phyloP scores from a whole-genome alignment of 1,140 invertebrate genomes.

The Caerostris extrusa region DNA sequence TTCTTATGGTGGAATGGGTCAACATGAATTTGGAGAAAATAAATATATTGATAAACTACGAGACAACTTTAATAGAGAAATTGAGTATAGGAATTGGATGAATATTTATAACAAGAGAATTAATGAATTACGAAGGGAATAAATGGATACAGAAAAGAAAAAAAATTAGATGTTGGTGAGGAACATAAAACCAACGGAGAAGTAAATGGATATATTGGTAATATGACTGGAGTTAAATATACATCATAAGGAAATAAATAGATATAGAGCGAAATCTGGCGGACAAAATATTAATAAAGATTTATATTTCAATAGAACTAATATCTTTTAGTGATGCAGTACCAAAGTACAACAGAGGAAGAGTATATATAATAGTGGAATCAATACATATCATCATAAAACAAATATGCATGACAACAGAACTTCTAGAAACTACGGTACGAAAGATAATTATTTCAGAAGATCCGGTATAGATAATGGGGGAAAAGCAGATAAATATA shows the following conservation, averaged over 20 bases:
- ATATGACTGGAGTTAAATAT: not conserved
- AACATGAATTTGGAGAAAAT: too few species aligned
- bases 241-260: not conserved
- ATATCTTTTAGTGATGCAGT: too few species aligned
- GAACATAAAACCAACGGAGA: not conserved
- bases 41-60: too few species aligned
- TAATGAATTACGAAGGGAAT: too few species aligned
- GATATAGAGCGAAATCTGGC: not conserved
- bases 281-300: too few species aligned
- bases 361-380: conserved; percentile 3
- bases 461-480: not conserved
- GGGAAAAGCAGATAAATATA: not conserved
- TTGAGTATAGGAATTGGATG: too few species aligned
- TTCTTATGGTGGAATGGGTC: too few species aligned
- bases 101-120: too few species aligned
- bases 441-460: too few species aligned
- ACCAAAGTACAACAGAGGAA: not conserved
- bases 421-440: not conserved
- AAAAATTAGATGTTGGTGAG: not conserved
- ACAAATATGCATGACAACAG: not conserved
- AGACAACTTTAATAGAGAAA: too few species aligned
- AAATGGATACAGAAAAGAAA: not conserved
- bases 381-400: not conserved
- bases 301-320: too few species aligned
- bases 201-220: not conserved